Evolutionary conservation across 2,888 invertebrate genomes (phyloP).

Genomic region (Habrosyne pyritoides): DNA sequence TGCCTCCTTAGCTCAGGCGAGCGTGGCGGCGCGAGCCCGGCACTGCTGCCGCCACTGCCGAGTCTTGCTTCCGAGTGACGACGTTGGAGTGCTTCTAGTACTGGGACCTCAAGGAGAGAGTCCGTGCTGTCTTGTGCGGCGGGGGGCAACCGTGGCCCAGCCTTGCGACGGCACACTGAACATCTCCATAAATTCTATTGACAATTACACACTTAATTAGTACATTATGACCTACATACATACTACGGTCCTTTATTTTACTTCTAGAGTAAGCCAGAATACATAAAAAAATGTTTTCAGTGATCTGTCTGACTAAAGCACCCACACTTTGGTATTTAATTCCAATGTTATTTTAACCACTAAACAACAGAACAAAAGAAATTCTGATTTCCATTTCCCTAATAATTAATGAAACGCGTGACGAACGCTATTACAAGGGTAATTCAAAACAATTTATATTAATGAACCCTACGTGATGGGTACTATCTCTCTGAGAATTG

Average conservation of each 20-base stretch:
- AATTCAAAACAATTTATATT: slow-evolving; percentile 7
- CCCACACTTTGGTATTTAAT: too few species aligned
- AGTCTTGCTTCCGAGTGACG: slow-evolving; percentile 90
- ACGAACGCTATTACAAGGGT: neutral
- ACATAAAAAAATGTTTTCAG: too few species aligned
- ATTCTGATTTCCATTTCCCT: neutral
- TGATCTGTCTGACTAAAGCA: too few species aligned
- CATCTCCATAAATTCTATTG: slow-evolving; percentile 91
- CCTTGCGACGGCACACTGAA: slow-evolving; percentile 93
- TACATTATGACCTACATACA: too few species aligned
- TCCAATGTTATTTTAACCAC: neutral
- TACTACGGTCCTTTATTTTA: too few species aligned
- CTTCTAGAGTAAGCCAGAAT: too few species aligned
- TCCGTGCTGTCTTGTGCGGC: slow-evolving; percentile 93
- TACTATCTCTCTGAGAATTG: neutral
- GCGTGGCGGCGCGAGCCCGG: slow-evolving; percentile 91
- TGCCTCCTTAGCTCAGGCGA: slow-evolving; percentile 92
- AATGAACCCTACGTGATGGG: neutral
- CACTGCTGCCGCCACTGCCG: slow-evolving; percentile 76
- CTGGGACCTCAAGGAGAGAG: slow-evolving; percentile 91
- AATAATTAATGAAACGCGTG: neutral
- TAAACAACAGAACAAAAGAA: neutral
- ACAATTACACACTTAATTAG: neutral
- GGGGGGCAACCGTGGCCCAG: slow-evolving; percentile 89
- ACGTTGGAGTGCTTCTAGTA: slow-evolving; percentile 90